These are phyloP conservation scores for Anolis apletophallus DNA, from an alignment of 2,797 vertebrate genomes.

Conservation along the genomic window DNA sequence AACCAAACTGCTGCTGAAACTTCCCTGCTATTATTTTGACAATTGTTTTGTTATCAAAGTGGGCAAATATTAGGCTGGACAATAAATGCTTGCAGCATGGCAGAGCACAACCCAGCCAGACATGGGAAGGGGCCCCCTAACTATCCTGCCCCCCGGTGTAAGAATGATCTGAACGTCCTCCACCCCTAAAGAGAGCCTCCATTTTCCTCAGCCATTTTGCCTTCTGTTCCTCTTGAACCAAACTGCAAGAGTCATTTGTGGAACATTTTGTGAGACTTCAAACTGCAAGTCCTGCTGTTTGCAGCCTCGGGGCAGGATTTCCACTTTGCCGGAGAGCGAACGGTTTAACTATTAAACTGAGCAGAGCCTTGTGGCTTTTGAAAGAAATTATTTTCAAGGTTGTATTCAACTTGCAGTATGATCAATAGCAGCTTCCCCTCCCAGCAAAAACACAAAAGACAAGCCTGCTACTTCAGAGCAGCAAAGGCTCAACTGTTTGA, in stretches of 20 bases:
- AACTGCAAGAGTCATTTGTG: constrained; percentile 64
- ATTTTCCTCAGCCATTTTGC: constrained; percentile 49
- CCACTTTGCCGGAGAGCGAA: constrained; percentile 66
- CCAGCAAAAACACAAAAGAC: constrained; percentile 35
- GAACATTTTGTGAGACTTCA: constrained; percentile 74
- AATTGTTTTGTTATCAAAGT: constrained; percentile 79
- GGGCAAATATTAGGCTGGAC: constrained; percentile 70
- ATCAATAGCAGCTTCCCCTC: constrained; percentile 43
- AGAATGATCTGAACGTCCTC: constrained; percentile 76
- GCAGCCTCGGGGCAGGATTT: constrained; percentile 75
- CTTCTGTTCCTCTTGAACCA: constrained; percentile 65
- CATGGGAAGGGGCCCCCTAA: constrained; percentile 63
- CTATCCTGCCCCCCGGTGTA: constrained; percentile 67
- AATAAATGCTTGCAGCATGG: constrained; percentile 63
- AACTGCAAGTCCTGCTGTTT: constrained; percentile 74
- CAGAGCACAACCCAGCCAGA: constrained; percentile 56
- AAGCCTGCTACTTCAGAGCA: constrained; percentile 39
- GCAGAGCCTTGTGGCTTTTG: constrained; percentile 56
- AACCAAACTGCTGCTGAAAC: constrained; percentile 68
- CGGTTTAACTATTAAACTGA: constrained; percentile 69
- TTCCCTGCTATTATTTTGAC: constrained; percentile 77
- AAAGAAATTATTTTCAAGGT: constrained; percentile 68
- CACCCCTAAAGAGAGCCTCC: constrained; percentile 67
- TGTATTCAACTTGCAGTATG: constrained; percentile 60
- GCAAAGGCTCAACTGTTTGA: background rate